phyloP scores from a whole-genome alignment of 92 coral and sea anemone species.

The Zoanthus sociatus region DNA sequence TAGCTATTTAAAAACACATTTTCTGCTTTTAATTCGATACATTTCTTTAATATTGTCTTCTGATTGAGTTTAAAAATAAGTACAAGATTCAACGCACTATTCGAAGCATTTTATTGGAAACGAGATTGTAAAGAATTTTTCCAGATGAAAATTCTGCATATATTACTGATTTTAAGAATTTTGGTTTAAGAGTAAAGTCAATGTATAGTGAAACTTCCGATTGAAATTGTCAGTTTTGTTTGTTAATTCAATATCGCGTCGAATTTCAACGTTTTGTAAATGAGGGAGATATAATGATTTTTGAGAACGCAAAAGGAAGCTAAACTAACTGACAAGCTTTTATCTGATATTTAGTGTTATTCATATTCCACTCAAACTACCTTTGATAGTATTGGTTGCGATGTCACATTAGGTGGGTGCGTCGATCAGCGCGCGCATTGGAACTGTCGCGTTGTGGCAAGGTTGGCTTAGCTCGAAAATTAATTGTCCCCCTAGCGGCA shows the following conservation, averaged over 20 bases:
- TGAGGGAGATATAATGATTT: not conserved
- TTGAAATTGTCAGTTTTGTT: constrained; percentile 13
- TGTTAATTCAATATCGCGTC: constrained; percentile 12
- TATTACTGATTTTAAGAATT: not conserved
- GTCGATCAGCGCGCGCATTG: constrained; percentile 7
- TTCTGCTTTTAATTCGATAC: not conserved
- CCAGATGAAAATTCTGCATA: not conserved
- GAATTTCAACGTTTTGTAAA: not conserved
- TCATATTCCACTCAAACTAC: not conserved
- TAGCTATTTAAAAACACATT: not conserved
- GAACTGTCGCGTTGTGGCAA: constrained; percentile 28
- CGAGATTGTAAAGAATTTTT: not conserved
- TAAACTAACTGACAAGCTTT: not conserved
- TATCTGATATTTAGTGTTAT: not conserved
- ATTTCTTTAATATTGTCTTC: no score
- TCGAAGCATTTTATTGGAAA: not conserved
- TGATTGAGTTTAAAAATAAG: no score
- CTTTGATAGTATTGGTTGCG: not conserved
- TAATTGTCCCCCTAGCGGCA: constrained; percentile 13
- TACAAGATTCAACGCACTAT: no score
- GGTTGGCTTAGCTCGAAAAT: constrained; percentile 42
- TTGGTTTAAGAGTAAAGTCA: not conserved
- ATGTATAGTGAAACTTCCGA: not conserved
- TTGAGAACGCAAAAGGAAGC: not conserved
- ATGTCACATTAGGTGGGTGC: constrained; percentile 8